Evolutionary conservation across 2,888 invertebrate species (phyloP), one percentile per base, ranked within the genome.

Genomic region (Polydrusus tereticollis): DNA sequence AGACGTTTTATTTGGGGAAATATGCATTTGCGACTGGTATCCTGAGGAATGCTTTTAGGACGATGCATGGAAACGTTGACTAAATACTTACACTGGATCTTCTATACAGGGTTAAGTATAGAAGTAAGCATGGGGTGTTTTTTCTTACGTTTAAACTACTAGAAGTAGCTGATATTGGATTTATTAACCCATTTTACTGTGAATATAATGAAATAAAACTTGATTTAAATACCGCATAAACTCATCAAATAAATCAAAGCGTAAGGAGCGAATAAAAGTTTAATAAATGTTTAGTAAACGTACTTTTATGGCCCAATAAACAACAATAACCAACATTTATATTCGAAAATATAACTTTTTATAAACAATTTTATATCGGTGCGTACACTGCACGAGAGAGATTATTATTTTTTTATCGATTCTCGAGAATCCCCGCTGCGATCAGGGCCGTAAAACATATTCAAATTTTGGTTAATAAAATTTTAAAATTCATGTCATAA

Each of bases 381-480:
- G n/a, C n/a, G n/a, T n/a, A n/a, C n/a, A n/a, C n/a, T 57, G 18
- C 38, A 21, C n/a, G 20, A 38, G 36, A 20, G 52, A 64, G 38
- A 62, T 52, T 69, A 62, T 62, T 69, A 62, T 55, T 69, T 69
- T 67, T 69, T 69, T 69, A 69, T 69, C 26, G 62, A 63, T 69
- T 38, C 43, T 38, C 43, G 23, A 21, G 69, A 63, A 41, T 38
- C 50, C 65, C 52, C 50, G 64, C 57, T 36, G 65, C 20, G 71
- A 71, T 65, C 41, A 20, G n/a, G 55, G 55, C 57, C 64, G 57
- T 69, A 69, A 69, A 69, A 41, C 59, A 55, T 59, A 59, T 68
- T 68, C 52, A 59, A 68, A 68, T 58, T 68, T 62, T 50, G 50
- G 52, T 59, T 55, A 69, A 69, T 69, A 69, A 69, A 69, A 55